phyloP scores from a whole-genome alignment of 2,113 vertebrate genomes.

The Poeciliopsis retropinna region DNA sequence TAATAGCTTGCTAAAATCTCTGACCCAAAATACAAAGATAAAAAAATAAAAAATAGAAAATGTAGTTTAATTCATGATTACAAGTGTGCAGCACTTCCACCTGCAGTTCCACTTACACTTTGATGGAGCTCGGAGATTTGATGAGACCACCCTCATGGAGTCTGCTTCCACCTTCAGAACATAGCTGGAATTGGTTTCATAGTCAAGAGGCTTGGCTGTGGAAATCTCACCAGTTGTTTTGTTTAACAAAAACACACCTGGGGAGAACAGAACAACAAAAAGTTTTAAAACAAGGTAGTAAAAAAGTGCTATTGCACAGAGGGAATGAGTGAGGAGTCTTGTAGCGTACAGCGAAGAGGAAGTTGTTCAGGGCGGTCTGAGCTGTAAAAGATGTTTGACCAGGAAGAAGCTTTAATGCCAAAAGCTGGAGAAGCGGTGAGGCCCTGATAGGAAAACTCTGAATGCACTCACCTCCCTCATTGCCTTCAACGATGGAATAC shows the following conservation, averaged over 20 bases:
- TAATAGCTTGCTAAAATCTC: no score
- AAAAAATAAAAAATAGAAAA: no score
- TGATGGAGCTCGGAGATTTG: constrained; percentile 87
- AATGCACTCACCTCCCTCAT: constrained; percentile 85
- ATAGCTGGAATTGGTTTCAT: constrained; percentile 82
- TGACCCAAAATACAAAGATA: no score
- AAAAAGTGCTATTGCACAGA: neutral
- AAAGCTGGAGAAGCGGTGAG: neutral
- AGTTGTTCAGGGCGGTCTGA: neutral
- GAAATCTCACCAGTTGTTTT: constrained; percentile 85
- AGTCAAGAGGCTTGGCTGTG: constrained; percentile 85
- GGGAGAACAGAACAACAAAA: neutral
- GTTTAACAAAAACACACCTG: constrained; percentile 85
- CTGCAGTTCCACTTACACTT: constrained; percentile 82
- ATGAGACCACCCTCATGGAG: constrained; percentile 84
- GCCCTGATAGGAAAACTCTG: neutral
- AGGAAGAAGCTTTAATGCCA: neutral
- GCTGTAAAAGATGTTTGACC: neutral
- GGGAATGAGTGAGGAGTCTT: neutral
- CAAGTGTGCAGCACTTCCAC: neutral
- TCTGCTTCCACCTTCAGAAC: constrained; percentile 88
- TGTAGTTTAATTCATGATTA: neutral
- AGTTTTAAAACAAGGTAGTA: neutral
- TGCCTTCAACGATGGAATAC: constrained; percentile 92
- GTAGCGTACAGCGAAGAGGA: neutral